Conservation (phyloP, 2,113 vertebrate genomes). For the Rana temporaria region DNA sequence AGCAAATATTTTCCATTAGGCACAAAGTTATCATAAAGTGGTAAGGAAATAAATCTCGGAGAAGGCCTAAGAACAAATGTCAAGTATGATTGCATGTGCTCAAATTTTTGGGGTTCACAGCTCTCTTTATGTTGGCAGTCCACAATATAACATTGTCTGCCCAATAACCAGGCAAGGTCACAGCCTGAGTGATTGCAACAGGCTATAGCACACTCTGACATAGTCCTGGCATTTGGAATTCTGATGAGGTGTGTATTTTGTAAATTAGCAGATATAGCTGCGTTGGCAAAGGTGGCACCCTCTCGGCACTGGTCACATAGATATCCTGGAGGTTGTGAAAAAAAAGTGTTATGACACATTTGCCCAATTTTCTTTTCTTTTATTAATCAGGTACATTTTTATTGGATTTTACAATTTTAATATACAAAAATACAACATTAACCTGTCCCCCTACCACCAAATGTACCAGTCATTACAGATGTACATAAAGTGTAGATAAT, state of each 20-base stretch:
- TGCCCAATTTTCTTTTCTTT: no score
- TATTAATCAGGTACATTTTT: no score
- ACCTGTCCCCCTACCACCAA: no score
- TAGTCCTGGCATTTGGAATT: slow-evolving; percentile 74
- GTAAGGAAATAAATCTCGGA: slow-evolving; percentile 70
- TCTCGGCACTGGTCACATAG: slow-evolving; percentile 80
- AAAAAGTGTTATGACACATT: not conserved
- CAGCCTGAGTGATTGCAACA: slow-evolving; percentile 83
- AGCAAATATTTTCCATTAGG: slow-evolving; percentile 66
- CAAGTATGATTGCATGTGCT: slow-evolving; percentile 76
- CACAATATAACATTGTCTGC: slow-evolving; percentile 84
- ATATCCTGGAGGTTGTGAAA: slow-evolving; percentile 70
- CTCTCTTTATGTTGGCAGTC: slow-evolving; percentile 78
- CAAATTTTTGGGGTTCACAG: slow-evolving; percentile 79
- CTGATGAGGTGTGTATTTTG: slow-evolving; percentile 78
- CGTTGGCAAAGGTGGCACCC: slow-evolving; percentile 76
- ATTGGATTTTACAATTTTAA: no score
- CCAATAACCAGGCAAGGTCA: slow-evolving; percentile 88
- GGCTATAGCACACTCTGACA: slow-evolving; percentile 77
- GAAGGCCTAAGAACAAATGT: slow-evolving; percentile 78
- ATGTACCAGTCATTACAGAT: no score
- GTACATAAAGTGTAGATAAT: no score
- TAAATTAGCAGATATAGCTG: slow-evolving; percentile 81
- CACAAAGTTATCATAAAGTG: slow-evolving; percentile 73
- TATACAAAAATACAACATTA: no score